These are phyloP conservation scores for Amphiura filiformis DNA, from an alignment of 35 echinoderm and acorn worm genomes.

Conservation along the genomic window DNA sequence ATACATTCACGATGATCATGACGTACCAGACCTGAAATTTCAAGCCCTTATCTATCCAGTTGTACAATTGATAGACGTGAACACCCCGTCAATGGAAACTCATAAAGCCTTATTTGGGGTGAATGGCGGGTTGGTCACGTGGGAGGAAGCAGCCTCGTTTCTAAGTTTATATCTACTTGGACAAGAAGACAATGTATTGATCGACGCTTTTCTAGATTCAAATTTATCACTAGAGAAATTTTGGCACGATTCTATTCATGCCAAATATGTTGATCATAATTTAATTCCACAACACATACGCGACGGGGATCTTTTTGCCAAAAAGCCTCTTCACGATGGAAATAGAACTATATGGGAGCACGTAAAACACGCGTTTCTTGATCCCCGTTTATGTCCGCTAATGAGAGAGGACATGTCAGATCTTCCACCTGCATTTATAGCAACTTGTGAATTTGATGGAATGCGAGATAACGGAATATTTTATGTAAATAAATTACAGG, in stretches of 20 bases:
- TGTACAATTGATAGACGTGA: slow-evolving; percentile 37
- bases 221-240: slow-evolving; percentile 3
- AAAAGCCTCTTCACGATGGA: neutral
- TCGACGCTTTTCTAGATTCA: slow-evolving; percentile 1
- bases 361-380: slow-evolving; percentile 19
- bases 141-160: slow-evolving; percentile 42
- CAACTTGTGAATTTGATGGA: slow-evolving; percentile 53
- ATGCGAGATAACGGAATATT: slow-evolving; percentile 51
- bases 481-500: slow-evolving; percentile 34
- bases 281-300: neutral
- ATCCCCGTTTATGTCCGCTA: slow-evolving; percentile 37
- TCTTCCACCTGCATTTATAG: slow-evolving; percentile 53
- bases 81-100: slow-evolving; percentile 33
- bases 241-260: neutral
- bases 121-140: slow-evolving; percentile 13
- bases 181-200: neutral
- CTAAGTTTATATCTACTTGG: slow-evolving; percentile 40
- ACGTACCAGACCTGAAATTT: slow-evolving; percentile 41
- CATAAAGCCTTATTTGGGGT: slow-evolving; percentile 17
- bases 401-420: slow-evolving; percentile 29
- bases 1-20: slow-evolving; percentile 43
- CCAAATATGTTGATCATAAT: slow-evolving; percentile 28
- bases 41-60: slow-evolving; percentile 57
- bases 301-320: neutral
- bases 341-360: slow-evolving; percentile 30